Base-by-base conservation (phyloP, 1,140 invertebrate genomes). In the Bradysia coprophila region DNA sequence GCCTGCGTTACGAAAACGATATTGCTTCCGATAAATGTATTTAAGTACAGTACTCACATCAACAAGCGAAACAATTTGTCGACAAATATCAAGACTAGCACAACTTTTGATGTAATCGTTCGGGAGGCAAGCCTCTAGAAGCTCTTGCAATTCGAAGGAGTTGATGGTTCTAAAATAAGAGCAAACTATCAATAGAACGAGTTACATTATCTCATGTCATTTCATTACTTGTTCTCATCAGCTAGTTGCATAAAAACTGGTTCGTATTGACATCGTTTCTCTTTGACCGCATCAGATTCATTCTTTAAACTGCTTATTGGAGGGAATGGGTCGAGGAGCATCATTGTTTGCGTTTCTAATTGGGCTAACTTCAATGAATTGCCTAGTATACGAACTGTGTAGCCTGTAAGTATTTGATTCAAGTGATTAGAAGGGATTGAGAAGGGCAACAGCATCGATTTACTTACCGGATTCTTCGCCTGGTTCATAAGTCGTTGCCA, bases 61-160 rank as follows among this genome's bases (percentile, higher is more conserved):
- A 63, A 92, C 74, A 9, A 87, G 77, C 0, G 90, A 66, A 2
- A 93, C 78, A 11, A 92, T 81, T 67, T 92, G 87, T 45, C 86
- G 68, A 56, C 88, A 92, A 11, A 91, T 87, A 64, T 92, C 88
- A 47, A 92, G 75, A 31, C 81, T 89, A 0, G 88, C 88, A 61
- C 87, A 92, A 45, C 87, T 91, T 58, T 91, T 92, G 39, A 94
- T 90, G 51, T 92, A 92, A 68, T 94, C 88, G 64, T 94, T 93
- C 4, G 88, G 89, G 45, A 94, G 66, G 64, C 87, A 92, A 10
- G 82, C 84, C 55, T 93, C 88, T 11, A 94, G 63, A 15, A 93
- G 63, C 59, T 94, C 89, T 58, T 92, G 87, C 10, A 94, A 65
- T 57, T 92, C 88, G 52, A 92, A 94, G 8, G 84, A 81, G 53